These are phyloP conservation scores for Gambusia yucatana DNA, from an alignment of 2,797 vertebrate genomes.

Conservation along the genomic window DNA sequence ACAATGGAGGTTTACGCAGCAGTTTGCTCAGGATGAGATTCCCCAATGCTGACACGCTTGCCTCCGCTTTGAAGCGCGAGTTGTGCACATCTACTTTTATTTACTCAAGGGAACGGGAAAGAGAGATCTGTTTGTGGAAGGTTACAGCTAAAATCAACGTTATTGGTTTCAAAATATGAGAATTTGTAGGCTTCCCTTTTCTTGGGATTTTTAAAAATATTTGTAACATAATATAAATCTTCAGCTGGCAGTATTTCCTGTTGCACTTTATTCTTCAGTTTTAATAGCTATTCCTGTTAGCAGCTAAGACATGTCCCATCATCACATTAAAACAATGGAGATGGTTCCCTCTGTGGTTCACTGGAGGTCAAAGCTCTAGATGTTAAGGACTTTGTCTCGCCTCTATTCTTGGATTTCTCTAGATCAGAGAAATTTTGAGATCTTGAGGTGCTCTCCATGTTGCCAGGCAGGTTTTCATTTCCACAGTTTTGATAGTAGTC, in stretches of 20 bases:
- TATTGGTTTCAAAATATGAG: neutral
- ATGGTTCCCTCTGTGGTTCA: neutral
- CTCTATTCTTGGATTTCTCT: neutral
- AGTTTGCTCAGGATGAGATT: conserved; percentile 58
- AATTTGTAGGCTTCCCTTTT: neutral
- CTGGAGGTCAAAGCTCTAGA: neutral
- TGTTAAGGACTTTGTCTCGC: neutral
- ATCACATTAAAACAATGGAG: neutral
- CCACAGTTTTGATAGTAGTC: neutral
- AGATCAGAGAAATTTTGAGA: neutral
- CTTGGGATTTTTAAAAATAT: too few relatives aligned
- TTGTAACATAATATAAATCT: neutral
- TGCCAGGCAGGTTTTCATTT: neutral
- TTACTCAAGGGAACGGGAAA: neutral
- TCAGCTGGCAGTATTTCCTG: neutral
- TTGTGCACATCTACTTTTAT: neutral
- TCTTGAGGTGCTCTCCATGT: neutral
- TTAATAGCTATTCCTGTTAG: neutral
- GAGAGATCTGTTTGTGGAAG: neutral
- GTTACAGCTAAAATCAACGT: neutral
- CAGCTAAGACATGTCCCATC: neutral
- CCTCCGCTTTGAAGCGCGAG: conserved; percentile 57
- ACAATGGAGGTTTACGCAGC: conserved; percentile 46
- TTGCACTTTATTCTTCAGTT: neutral
- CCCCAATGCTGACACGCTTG: conserved; percentile 56